Percentiles rank a stretch among this genome's conserved stretches.
Conservation (phyloP, 2,888 invertebrate species). For the Hirtodrosophila confusa region DNA sequence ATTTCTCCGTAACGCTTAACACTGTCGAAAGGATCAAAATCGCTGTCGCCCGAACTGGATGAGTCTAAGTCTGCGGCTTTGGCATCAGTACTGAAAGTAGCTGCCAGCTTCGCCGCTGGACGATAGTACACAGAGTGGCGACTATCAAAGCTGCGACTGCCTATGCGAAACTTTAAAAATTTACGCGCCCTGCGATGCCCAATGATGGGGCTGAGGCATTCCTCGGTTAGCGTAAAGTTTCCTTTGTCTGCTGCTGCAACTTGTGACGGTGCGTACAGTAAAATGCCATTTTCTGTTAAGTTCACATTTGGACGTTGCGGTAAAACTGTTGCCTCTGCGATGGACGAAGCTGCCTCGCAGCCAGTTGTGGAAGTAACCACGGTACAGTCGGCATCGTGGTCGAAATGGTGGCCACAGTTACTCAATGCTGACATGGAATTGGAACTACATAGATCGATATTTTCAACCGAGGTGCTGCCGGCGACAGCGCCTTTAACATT, state of each 20-base stretch:
- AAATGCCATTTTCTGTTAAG: constrained; percentile 52
- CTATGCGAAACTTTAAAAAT: constrained; percentile 73
- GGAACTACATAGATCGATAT: not conserved
- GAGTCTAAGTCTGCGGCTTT: constrained; percentile 10
- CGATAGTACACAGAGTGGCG: constrained; percentile 74
- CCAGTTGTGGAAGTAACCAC: constrained; percentile 76
- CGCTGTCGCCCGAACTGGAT: constrained; percentile 61
- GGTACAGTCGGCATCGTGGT: constrained; percentile 67
- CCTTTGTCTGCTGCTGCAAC: constrained; percentile 13
- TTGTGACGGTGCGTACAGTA: constrained; percentile 64
- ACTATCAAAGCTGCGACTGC: constrained; percentile 71
- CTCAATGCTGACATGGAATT: too few species aligned
- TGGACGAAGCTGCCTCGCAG: constrained; percentile 24
- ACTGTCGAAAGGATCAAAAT: constrained; percentile 65
- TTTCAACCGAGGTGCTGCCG: not conserved
- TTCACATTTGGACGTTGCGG: constrained; percentile 18
- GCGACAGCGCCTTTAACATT: not conserved
- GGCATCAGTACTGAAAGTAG: constrained; percentile 16
- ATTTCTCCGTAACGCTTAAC: constrained; percentile 64
- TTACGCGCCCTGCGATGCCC: constrained; percentile 69
- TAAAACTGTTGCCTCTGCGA: not conserved
- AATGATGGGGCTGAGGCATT: constrained; percentile 63
- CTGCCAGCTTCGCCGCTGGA: constrained; percentile 56
- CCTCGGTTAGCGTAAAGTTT: constrained; percentile 71
- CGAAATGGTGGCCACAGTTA: not conserved